Evolutionary conservation across 2,797 vertebrate genomes (phyloP), one percentile per base, ranked within the genome.

Genomic region (Kryptopterus vitreolus): DNA sequence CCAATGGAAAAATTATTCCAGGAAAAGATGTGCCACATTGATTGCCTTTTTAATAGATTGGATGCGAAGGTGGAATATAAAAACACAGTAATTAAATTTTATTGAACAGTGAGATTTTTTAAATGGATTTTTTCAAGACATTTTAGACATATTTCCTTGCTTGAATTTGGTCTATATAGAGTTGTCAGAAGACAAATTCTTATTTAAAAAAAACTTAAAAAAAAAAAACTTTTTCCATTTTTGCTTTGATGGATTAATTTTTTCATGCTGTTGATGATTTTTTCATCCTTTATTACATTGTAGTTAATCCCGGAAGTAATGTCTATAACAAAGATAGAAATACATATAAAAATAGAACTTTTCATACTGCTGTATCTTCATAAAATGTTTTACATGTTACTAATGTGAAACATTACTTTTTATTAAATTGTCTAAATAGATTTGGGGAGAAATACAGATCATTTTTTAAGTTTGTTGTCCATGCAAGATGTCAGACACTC

Each of bases 401-500:
- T 58, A 13, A 58, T 58, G n/a, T 58, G n/a, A 58, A 10, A n/a
- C 59, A 13, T 38, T 46, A 8, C 38, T 55, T 31, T 18, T 35
- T 6, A 1, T 43, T 43, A 7, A 43, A 13, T 16, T n/a, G 22
- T 10, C 43, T 16, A 22, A 66, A 66, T 66, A 38, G 18, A 22
- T 66, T 66, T 66, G 33, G 10, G 43, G 43, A 7, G 24, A 35
- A 62, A 5, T 26, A 33, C 68, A 15, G 59, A 58, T 77, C 1
- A 43, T 72, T 69, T 52, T 55, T 62, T 85, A 29, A 84, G 81
- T 78, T 86, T 86, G 78, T 68, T 83, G 70, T 91, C 88, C 22
- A 79, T 69, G 35, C 84, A 82, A 78, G 90, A 92, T 2, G 92
- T 92, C 9, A 90, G 92, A 59, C 87, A 90, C 0, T 77, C 89